A percentile compares a stretch with the other conserved stretches of the same genome.
phyloP scores from a whole-genome alignment of 1,140 invertebrate genomes.

The Drosophila mauritiana region DNA sequence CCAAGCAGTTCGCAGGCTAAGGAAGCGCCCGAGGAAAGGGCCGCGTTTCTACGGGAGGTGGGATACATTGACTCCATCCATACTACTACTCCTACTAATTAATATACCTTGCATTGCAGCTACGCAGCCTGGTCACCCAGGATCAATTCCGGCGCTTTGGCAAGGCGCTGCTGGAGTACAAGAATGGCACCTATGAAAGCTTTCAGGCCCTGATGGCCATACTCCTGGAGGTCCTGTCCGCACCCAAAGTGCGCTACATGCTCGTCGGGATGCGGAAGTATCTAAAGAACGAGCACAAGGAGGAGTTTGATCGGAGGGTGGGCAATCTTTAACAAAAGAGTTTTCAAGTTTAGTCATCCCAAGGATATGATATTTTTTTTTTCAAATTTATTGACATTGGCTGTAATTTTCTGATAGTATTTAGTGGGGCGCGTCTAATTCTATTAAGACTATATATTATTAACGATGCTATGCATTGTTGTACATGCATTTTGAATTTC shows the following conservation, averaged over 20 bases:
- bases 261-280: conserved; percentile 87
- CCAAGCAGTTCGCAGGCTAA: conserved; percentile 34
- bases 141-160: conserved; percentile 87
- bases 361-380: background rate
- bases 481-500: background rate
- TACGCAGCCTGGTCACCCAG: conserved; percentile 80
- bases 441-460: background rate
- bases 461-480: background rate
- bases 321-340: conserved; percentile 11
- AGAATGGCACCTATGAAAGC: conserved; percentile 85
- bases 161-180: conserved; percentile 87
- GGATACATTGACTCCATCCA: background rate
- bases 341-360: background rate
- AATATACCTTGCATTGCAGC: conserved; percentile 29
- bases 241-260: conserved; percentile 86
- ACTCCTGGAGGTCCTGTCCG: conserved; percentile 85
- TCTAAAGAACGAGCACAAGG: conserved; percentile 86
- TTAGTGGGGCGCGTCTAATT: background rate
- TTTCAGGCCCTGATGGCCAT: conserved; percentile 85
- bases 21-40: conserved; percentile 64
- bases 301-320: conserved; percentile 83
- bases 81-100: no score
- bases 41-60: conserved; percentile 76
- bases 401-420: background rate
- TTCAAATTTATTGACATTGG: background rate